Base-by-base conservation (phyloP, 2,113 vertebrate species). In the Orycteropus afer region DNA sequence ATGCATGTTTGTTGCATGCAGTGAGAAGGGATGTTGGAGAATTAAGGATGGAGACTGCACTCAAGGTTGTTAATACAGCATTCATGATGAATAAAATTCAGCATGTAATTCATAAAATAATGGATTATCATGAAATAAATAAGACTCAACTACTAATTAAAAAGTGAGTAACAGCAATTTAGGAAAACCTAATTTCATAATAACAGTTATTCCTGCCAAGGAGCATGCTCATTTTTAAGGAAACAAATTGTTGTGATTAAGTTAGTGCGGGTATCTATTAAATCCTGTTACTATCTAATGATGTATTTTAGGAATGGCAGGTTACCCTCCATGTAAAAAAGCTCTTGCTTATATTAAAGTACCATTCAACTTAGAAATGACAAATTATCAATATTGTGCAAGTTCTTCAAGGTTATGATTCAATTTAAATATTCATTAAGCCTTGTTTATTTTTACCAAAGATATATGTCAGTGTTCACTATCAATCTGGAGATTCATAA, bases 221-320 rank as follows among this genome's bases (percentile, higher is more conserved):
- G 55, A 83, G 25, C 37, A 81, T 95, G 88, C 69, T 86, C 47
- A 20, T 87, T 80, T 89, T 76, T 86, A 93, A 95, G 34, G 55
- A 92, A 92, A 96, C 27, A 96, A 95, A 96, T 95, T 25, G 47
- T 37, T 71, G 71, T 59, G 47, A 94, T 95, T 96, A 91, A 86
- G 37, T 49, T 71, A 2, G 71, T 74, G 10, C 67, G 63, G 71
- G 2, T 91, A 2, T 95, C 49, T 86, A 63, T 86, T 94, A 94
- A 86, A 45, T 3, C 10, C 25, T 97, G 49, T 15, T 81, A 71
- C 32, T 51, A 65, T 81, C 32, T 73, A 92, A 65, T 71, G n/a
- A 89, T 78, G 1, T 37, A 84, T 89, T 89, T 95, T 84, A 84
- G 18, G 27, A 95, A 80, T 40, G n/a, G 29, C 45, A 96, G 14